A percentile compares a stretch with the other conserved stretches of the same genome.
phyloP scores from a whole-genome alignment of 2,888 invertebrate genomes.

The Macrosiphum euphorbiae region DNA sequence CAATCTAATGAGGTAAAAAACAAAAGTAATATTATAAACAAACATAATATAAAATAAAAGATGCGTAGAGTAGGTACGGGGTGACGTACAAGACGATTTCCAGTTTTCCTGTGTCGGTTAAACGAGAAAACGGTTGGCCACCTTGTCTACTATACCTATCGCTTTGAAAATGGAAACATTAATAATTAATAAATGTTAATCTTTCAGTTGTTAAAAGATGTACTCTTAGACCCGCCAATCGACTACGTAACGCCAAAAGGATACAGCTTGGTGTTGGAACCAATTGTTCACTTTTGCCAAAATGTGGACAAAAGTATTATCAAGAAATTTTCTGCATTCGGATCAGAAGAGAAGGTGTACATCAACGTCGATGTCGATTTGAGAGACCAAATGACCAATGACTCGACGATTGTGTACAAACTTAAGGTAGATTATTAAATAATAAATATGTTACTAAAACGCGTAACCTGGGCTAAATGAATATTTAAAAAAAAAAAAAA shows the following conservation, averaged over 20 bases:
- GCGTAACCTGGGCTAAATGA: neutral
- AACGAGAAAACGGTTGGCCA: neutral
- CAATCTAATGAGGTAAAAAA: slow-evolving; percentile 24
- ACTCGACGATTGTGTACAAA: slow-evolving; percentile 14
- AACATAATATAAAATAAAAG: neutral
- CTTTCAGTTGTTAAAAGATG: slow-evolving; percentile 1
- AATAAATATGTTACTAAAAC: neutral
- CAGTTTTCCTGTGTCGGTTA: neutral
- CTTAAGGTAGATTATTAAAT: slow-evolving; percentile 19
- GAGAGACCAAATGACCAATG: neutral
- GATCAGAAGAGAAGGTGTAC: neutral
- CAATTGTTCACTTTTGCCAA: slow-evolving; percentile 22
- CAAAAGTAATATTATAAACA: neutral
- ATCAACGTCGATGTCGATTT: slow-evolving; percentile 35
- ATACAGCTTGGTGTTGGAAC: slow-evolving; percentile 19
- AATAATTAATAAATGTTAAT: neutral
- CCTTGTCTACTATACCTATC: neutral
- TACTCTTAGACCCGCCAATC: neutral
- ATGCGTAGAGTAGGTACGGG: neutral
- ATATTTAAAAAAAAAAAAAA: neutral
- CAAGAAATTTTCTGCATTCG: slow-evolving; percentile 4
- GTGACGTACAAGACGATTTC: neutral
- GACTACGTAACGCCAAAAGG: neutral
- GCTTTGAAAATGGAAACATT: neutral
- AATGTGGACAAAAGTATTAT: neutral